Conservation (phyloP, 2,888 invertebrate genomes). For the Drosophila pseudotakahashii region DNA sequence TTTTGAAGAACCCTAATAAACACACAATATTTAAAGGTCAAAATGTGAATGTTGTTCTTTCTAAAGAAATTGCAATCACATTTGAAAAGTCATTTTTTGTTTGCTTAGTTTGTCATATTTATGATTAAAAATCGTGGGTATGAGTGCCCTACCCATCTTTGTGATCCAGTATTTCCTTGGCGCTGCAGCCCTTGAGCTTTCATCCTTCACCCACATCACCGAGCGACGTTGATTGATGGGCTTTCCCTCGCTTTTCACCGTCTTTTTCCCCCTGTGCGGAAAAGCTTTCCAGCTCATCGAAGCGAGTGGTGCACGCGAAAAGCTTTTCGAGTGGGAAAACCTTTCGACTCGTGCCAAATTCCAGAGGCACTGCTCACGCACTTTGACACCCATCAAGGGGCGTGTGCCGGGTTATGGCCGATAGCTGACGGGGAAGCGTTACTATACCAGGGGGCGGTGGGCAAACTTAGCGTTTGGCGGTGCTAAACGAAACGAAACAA, state of each 20-base stretch:
- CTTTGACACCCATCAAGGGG: slow-evolving; percentile 43
- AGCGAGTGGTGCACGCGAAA: slow-evolving; percentile 13
- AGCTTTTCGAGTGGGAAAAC: slow-evolving; percentile 17
- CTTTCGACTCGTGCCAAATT: slow-evolving; percentile 31
- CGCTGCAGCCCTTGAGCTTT: slow-evolving; percentile 22
- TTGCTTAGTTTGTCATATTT: too few relatives aligned
- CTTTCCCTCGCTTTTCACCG: slow-evolving; percentile 9
- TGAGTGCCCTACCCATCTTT: neutral
- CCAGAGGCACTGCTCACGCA: slow-evolving; percentile 69
- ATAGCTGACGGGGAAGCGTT: neutral
- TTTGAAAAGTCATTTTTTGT: too few relatives aligned
- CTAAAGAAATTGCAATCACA: too few relatives aligned
- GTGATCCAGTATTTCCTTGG: neutral
- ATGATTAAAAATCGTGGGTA: slow-evolving; percentile 1
- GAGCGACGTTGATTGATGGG: slow-evolving; percentile 30
- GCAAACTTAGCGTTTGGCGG: slow-evolving; percentile 55
- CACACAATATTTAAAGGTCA: neutral
- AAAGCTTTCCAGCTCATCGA: slow-evolving; percentile 14
- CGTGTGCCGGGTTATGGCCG: slow-evolving; percentile 14
- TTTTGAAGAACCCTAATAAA: slow-evolving; percentile 39
- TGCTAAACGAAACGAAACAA: slow-evolving; percentile 75
- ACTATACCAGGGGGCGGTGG: neutral
- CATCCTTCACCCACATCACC: slow-evolving; percentile 3
- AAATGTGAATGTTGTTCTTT: neutral
- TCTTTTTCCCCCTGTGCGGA: neutral